Evolutionary conservation across 2,113 vertebrate species (phyloP).

Genomic region (Gymnorhina tibicen): DNA sequence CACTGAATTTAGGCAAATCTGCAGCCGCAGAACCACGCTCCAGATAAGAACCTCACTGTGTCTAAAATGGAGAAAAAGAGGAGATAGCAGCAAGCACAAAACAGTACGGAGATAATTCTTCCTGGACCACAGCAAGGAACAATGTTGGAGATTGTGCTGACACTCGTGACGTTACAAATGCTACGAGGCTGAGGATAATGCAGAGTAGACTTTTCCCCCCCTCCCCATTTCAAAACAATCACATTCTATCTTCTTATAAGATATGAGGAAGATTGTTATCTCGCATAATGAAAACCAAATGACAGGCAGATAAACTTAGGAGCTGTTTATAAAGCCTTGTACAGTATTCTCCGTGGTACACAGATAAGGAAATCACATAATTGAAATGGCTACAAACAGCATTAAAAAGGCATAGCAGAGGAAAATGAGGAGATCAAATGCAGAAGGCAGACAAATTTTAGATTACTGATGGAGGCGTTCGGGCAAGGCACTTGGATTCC

Average conservation of each 20-base stretch:
- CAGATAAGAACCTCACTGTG: slow-evolving; percentile 23
- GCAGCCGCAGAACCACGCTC: neutral
- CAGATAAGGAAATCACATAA: slow-evolving; percentile 72
- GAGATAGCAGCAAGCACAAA: neutral
- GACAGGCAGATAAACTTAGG: slow-evolving; percentile 73
- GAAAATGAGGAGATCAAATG: slow-evolving; percentile 52
- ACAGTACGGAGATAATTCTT: slow-evolving; percentile 1
- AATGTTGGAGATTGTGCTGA: neutral
- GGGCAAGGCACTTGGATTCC: neutral
- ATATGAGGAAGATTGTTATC: slow-evolving; percentile 67
- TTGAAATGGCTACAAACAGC: slow-evolving; percentile 68
- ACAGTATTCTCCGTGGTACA: slow-evolving; percentile 69
- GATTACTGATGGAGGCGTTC: neutral
- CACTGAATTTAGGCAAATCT: slow-evolving; percentile 8
- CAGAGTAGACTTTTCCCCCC: slow-evolving; percentile 18
- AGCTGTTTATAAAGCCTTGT: slow-evolving; percentile 71
- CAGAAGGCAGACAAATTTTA: neutral
- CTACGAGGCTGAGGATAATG: slow-evolving; percentile 1
- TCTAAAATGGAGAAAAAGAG: slow-evolving; percentile 5
- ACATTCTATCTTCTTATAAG: slow-evolving; percentile 60
- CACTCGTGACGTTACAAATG: neutral
- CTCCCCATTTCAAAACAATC: slow-evolving; percentile 63
- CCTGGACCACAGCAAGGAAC: neutral
- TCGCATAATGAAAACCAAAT: slow-evolving; percentile 70
- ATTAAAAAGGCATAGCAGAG: slow-evolving; percentile 18